Percentiles rank a stretch among this genome's conserved stretches.
phyloP scores from a whole-genome alignment of 37 sponge, comb jelly and placozoan species.

The Chondrilla cf. caribensis region DNA sequence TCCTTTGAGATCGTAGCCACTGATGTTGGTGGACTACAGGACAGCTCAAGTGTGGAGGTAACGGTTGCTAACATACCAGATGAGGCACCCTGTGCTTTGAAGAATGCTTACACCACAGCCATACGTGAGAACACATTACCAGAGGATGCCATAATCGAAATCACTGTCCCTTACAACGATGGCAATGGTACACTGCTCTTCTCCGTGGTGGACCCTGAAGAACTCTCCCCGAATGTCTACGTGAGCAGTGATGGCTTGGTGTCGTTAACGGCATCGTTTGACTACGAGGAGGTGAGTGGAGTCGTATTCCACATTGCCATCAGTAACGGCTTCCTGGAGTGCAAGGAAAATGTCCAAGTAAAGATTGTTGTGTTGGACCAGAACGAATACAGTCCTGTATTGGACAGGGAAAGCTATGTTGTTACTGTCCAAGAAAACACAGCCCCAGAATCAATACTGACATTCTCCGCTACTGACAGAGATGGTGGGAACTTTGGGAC shows the following conservation, averaged over 20 bases:
- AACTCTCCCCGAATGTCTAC: constrained; percentile 13
- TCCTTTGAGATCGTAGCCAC: constrained; percentile 45
- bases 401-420: background rate
- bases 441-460: constrained; percentile 10
- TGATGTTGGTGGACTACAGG: constrained; percentile 39
- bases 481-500: constrained; percentile 29
- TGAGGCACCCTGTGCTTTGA: constrained; percentile 32
- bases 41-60: constrained; percentile 28
- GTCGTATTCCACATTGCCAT: constrained; percentile 30
- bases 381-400: constrained; percentile 52
- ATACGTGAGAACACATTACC: constrained; percentile 50
- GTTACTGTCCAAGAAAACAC: constrained; percentile 36
- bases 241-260: constrained; percentile 8
- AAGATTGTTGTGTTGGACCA: constrained; percentile 27
- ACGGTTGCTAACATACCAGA: constrained; percentile 51
- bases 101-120: background rate
- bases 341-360: background rate
- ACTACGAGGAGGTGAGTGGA: constrained; percentile 35
- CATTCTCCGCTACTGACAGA: constrained; percentile 5
- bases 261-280: constrained; percentile 22
- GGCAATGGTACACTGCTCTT: constrained; percentile 33
- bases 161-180: constrained; percentile 20
- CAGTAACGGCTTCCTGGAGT: constrained; percentile 35
- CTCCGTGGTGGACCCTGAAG: background rate
- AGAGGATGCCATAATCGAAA: constrained; percentile 28